phyloP scores from a whole-genome alignment of 2,113 vertebrate genomes.

The Trinectes maculatus region DNA sequence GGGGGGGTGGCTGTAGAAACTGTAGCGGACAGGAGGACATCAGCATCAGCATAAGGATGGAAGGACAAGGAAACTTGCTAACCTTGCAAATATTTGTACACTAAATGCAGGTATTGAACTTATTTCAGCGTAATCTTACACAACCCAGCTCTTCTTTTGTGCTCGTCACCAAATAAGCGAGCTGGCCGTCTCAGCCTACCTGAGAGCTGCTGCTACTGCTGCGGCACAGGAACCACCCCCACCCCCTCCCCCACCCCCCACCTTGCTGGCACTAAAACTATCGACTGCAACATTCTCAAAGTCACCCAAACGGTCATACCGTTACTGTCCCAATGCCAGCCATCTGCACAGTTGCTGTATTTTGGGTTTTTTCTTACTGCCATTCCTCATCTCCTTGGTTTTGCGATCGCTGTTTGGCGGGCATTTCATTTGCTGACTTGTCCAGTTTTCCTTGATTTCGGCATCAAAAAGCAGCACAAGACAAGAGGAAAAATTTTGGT shows the following conservation, averaged over 20 bases:
- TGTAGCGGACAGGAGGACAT: neutral
- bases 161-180: slow-evolving; percentile 20
- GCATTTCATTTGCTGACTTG: slow-evolving; percentile 1
- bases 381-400: neutral
- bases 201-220: slow-evolving; percentile 24
- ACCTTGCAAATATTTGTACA: neutral
- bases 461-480: neutral
- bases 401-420: slow-evolving; percentile 9
- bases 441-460: neutral
- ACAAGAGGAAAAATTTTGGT: no score
- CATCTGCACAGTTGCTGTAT: neutral
- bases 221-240: slow-evolving; percentile 11
- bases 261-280: slow-evolving; percentile 61
- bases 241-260: slow-evolving; percentile 27
- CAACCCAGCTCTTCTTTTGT: no score
- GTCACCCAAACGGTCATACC: slow-evolving; percentile 65
- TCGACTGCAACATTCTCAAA: slow-evolving; percentile 73
- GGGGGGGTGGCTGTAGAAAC: neutral
- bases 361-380: slow-evolving; percentile 5
- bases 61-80: neutral
- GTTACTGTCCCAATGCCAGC: slow-evolving; percentile 11
- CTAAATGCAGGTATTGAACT: neutral
- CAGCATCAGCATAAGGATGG: neutral
- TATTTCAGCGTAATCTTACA: no score
- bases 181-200: slow-evolving; percentile 16